These are phyloP conservation scores for Frankliniella fusca DNA, from an alignment of 2,888 invertebrate species.

Conservation along the genomic window DNA sequence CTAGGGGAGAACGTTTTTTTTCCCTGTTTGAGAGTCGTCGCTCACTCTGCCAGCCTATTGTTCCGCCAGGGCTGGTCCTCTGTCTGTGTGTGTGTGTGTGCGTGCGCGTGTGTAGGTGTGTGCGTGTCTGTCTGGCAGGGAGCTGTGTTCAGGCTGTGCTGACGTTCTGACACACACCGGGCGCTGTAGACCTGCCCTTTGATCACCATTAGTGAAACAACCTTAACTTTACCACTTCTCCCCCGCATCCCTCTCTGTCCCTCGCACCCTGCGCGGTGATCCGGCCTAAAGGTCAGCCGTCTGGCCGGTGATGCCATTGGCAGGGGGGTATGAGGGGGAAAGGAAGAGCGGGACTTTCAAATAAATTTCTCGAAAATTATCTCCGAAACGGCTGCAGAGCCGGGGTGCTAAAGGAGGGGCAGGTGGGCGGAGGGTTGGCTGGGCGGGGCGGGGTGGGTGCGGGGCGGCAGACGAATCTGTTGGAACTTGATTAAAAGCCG, in stretches of 20 bases:
- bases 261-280: neutral
- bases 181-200: no score
- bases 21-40: neutral
- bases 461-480: neutral
- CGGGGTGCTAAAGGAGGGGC: no score
- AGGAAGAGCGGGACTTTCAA: no score
- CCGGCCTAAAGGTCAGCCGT: neutral
- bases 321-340: no score
- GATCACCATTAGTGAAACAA: no score
- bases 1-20: no score
- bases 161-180: no score
- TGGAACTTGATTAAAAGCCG: constrained; percentile 20
- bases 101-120: neutral
- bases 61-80: neutral
- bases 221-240: no score
- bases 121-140: neutral
- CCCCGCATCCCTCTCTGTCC: no score
- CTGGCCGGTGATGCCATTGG: no score
- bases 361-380: constrained; percentile 1
- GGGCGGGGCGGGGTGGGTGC: neutral
- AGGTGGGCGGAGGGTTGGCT: neutral
- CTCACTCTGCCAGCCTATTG: neutral
- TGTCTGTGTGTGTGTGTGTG: neutral
- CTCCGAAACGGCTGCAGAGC: neutral
- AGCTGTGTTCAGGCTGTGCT: neutral